Base-by-base conservation (phyloP, 2,797 vertebrate species). In the Cetoscarus ocellatus region DNA sequence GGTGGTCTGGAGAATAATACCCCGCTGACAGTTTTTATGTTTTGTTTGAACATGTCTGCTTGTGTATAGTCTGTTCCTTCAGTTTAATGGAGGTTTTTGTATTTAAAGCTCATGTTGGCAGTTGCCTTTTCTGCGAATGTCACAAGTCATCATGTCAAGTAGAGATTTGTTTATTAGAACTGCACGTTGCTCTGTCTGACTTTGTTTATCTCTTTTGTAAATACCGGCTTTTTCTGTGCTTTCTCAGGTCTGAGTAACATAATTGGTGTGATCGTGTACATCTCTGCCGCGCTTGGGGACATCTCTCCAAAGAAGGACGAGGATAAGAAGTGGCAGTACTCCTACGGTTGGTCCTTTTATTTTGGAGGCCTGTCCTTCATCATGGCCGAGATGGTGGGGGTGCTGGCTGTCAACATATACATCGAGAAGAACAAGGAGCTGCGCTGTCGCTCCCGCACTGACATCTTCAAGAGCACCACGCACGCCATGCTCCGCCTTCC, bases 271-370 rank as follows among this genome's bases (percentile, higher is more conserved):
- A 98, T 98, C 47, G 97, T 97, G 76, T 98, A 98, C 93, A 98
- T 98, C 93, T 98, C 97, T 0, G 96, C 97, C 4, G 97, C 96
- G n/a, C 88, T 97, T 47, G 97, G 97, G 15, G 97, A 98, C 91
- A 97, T 97, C 73, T 97, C 96, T 51, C 95, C 96, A 0, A 96
- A 96, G 86, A 96, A 96, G 72, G 96, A 97, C 11, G 97, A 97
- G 86, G 96, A 97, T 78, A 97, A 96, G 91, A 97, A 97, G 84
- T 96, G 94, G 95, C 96, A 97, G 88, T 98, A 98, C 88, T 97
- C 96, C 1, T 97, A 98, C 34, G 97, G 97, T 75, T 98, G 97
- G 97, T 97, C 96, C 85, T 98, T 98, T 91, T 98, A 98, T 90
- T 98, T 98, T 12, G 97, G 97, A 38, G 97, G 96, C 12, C 95